phyloP scores from a whole-genome alignment of 2,797 vertebrate genomes.

The Atherinosoma microstoma region DNA sequence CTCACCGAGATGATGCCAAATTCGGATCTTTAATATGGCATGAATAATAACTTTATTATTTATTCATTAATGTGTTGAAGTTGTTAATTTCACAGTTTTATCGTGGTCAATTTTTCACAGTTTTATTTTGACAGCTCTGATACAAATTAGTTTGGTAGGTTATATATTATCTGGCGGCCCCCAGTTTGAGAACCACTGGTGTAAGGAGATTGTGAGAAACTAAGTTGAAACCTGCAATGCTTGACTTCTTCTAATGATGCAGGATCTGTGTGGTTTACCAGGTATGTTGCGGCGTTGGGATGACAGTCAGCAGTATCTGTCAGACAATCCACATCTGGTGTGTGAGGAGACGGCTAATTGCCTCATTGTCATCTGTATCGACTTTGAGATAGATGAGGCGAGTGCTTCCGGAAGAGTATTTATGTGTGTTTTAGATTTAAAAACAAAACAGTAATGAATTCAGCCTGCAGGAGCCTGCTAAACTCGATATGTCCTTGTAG shows the following conservation, averaged over 20 bases:
- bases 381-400: slow-evolving; percentile 92
- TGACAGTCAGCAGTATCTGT: slow-evolving; percentile 92
- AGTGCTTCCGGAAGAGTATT: slow-evolving; percentile 15
- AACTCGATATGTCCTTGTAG: slow-evolving; percentile 61
- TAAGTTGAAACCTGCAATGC: background rate
- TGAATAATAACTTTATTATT: no score
- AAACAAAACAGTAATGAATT: background rate
- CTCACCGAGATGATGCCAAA: no score
- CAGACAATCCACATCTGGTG: slow-evolving; percentile 89
- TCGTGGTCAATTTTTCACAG: no score
- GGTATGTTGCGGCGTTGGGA: slow-evolving; percentile 93
- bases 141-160: no score
- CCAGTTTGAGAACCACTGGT: no score
- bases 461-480: background rate
- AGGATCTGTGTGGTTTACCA: slow-evolving; percentile 46
- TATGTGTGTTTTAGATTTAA: background rate
- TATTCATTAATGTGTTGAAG: no score
- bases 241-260: background rate
- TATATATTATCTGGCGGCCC: no score
- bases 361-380: slow-evolving; percentile 91
- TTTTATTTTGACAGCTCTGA: no score
- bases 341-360: slow-evolving; percentile 91
- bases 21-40: no score
- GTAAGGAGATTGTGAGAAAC: background rate
- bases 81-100: no score